Evolutionary conservation across 2,113 vertebrate genomes (phyloP).

Genomic region (Clarias macrocephalus): DNA sequence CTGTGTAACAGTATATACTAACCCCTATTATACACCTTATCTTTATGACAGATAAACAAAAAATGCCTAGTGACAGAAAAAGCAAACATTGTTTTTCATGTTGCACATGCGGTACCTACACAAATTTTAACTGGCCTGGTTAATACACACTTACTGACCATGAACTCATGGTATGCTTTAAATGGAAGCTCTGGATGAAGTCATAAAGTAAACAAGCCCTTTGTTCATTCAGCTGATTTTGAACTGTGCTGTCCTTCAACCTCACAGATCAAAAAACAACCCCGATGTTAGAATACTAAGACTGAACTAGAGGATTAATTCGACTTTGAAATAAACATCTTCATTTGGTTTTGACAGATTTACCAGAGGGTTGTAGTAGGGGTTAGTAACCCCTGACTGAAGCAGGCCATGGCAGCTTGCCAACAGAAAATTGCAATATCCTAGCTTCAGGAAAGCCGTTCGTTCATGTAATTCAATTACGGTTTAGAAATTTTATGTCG

Average conservation of each 20-base stretch:
- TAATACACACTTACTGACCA: slow-evolving; percentile 29
- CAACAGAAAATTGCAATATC: not conserved
- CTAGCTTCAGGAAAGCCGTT: slow-evolving; percentile 8
- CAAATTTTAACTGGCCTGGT: slow-evolving; percentile 31
- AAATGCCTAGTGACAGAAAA: not conserved
- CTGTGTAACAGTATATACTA: not conserved
- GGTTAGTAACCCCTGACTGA: slow-evolving; percentile 12
- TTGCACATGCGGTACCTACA: slow-evolving; percentile 20
- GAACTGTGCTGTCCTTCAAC: slow-evolving; percentile 27
- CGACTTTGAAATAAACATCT: not conserved
- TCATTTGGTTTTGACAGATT: slow-evolving; percentile 22
- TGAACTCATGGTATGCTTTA: slow-evolving; percentile 44
- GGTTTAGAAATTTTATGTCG: not conserved
- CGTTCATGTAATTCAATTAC: slow-evolving; percentile 4
- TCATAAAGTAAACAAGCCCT: slow-evolving; percentile 43
- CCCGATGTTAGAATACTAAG: slow-evolving; percentile 35
- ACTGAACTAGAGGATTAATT: slow-evolving; percentile 30
- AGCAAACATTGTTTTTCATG: not conserved
- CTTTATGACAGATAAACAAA: slow-evolving; percentile 2
- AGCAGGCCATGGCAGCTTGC: not conserved
- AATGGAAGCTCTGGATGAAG: slow-evolving; percentile 31
- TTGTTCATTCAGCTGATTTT: slow-evolving; percentile 23
- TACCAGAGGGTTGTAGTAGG: not conserved
- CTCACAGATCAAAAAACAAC: slow-evolving; percentile 9
- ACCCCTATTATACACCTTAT: not conserved